phyloP scores from a whole-genome alignment of 2,113 vertebrate species.

The Phoxinus phoxinus region DNA sequence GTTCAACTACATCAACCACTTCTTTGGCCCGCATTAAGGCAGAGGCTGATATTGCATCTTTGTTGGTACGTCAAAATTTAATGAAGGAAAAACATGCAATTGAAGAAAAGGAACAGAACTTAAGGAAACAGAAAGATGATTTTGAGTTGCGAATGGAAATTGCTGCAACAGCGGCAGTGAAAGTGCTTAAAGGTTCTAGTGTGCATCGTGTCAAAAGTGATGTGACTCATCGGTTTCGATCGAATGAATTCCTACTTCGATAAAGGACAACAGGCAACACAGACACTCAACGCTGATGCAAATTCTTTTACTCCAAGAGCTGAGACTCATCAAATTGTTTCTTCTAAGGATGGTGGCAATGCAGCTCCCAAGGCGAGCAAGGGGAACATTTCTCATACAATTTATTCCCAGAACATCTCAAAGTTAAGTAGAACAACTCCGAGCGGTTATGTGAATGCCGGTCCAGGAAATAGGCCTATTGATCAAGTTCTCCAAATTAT shows the following conservation, averaged over 20 bases:
- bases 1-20: background rate
- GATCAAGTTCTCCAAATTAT: background rate
- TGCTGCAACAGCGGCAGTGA: background rate
- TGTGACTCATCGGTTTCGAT: background rate
- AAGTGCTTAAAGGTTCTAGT: background rate
- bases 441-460: background rate
- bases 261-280: background rate
- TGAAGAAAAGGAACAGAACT: conserved; percentile 1
- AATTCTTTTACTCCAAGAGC: background rate
- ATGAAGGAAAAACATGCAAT: conserved; percentile 15
- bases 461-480: background rate
- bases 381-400: background rate
- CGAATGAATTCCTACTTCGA: background rate
- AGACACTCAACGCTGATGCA: background rate
- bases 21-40: background rate
- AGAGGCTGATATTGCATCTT: conserved; percentile 6
- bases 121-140: conserved; percentile 13
- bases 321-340: background rate
- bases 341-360: background rate
- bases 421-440: background rate
- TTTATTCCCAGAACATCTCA: background rate
- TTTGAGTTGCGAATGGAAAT: conserved; percentile 9
- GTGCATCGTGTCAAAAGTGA: background rate
- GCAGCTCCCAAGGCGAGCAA: background rate
- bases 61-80: conserved; percentile 11